Evolutionary conservation across 2,888 invertebrate species (phyloP), one percentile per base, ranked within the genome.

Genomic region (Smittia sp.): DNA sequence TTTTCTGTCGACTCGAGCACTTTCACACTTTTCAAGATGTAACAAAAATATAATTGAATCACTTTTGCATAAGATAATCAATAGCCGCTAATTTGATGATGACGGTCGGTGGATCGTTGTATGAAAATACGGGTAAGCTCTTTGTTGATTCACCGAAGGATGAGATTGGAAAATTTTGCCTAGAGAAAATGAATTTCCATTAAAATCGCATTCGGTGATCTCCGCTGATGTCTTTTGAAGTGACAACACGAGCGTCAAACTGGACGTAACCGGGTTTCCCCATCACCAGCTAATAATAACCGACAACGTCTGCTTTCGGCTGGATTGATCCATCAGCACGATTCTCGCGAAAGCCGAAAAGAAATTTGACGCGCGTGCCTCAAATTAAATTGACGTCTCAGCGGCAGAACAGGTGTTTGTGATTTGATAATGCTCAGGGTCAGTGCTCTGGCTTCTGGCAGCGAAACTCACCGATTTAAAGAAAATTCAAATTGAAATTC

Each of bases 381-480:
- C 4, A 15, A 39, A 15, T 46, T 13, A 46, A 46, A 46, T 46
- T 46, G 15, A 18, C 20, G 2, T 58, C 58, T 58, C 58, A 58
- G 58, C 58, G 58, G 3, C 3, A 58, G 6, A 22, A 58, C 58
- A 58, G 58, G 58, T 58, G 58, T 58, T 18, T 22, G 7, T 38
- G n/a, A 58, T 58, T 4, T 13, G 18, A 58, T n/a, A 58, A 22
- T 9, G n/a, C n/a, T 58, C 20, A 58, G 20, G 58, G 58, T 58
- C 58, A 22, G 9, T 22, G 58, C 7, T 58, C 58, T 13, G 4
- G 13, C 58, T 4, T 22, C 22, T 22, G 22, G 22, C 20, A 58
- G 22, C n/a, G 13, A 58, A 58, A 58, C 58, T 58, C n/a, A 58
- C 58, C 58, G 58, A 58, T 32, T 32, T 32, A 32, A 32, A 32